Base-by-base conservation (phyloP, 2,888 invertebrate species). In the Meteorus colon region DNA sequence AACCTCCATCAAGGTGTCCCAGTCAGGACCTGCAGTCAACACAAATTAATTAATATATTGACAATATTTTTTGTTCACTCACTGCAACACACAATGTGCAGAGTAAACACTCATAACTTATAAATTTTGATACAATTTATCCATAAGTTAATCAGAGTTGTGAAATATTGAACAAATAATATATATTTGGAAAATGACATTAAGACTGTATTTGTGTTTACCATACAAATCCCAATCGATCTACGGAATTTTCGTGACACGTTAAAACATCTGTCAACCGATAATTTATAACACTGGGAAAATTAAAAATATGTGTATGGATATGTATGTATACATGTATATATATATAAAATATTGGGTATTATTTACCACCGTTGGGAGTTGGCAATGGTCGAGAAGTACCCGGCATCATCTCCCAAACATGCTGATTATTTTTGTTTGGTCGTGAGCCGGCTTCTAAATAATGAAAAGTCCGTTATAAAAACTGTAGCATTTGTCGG, bases 1-100 rank as follows among this genome's bases (percentile, higher is more conserved):
- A 85, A 90, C 89, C 85, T 90, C 89, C 90, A 90, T 90, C 81
- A 89, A 87, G 75, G 86, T 84, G 82, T 87, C 87, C 89, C 89
- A 89, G 84, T 88, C 88, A 81, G 86, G 81, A 78, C 85, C 89
- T 89, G 73, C n/a, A 55, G 2, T n/a, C 12, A 69, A 74, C 5
- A 14, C 51, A 62, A 16, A 1, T 31, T 19, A 66, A 34, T 10
- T 27, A 34, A 41, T 0, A 37, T 67, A 19, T 60, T 59, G 19
- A 59, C 1, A 14, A 10, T 27, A 24, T 24, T n/a, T 48, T 16
- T 48, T 48, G 48, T 48, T 48, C n/a, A 48, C n/a, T 0, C 48
- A 16, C 16, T 16, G 16, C 16, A 16, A 55, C n/a, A 59, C 12
- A 67, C 48, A 68, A 37, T 70, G 41, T 19, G 8, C 8, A 55